Percentiles rank a stretch among this genome's conserved stretches.
Conservation (phyloP, 2,113 vertebrate genomes). For the Centropus bengalensis region DNA sequence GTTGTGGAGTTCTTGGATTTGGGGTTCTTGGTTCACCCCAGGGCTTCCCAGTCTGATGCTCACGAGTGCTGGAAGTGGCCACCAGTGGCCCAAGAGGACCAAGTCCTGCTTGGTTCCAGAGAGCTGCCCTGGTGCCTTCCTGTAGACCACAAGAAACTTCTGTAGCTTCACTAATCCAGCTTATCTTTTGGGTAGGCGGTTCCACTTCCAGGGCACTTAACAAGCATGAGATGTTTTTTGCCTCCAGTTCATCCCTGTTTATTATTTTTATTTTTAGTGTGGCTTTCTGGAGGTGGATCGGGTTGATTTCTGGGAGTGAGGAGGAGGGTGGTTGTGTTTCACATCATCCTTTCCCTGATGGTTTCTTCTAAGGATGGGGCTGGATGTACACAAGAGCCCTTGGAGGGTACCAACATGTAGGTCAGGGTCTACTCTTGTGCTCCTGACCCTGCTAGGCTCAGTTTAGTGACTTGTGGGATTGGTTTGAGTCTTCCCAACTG, state of each 20-base stretch:
- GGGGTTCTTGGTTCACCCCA: not conserved
- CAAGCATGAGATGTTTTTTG: rapidly evolving
- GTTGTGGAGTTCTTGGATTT: rapidly evolving
- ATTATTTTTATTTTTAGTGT: not conserved
- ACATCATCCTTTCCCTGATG: rapidly evolving
- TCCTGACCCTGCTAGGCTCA: rapidly evolving
- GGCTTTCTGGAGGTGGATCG: not conserved
- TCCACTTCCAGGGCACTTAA: rapidly evolving
- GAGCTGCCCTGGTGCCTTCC: not conserved
- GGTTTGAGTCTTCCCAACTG: not conserved
- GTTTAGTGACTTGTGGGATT: not conserved
- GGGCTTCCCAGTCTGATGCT: not conserved
- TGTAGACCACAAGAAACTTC: not conserved
- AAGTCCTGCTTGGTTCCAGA: not conserved
- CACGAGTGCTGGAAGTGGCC: not conserved
- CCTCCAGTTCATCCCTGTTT: too few relatives aligned
- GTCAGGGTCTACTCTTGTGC: not conserved
- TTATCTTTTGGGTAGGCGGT: not conserved
- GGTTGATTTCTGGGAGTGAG: not conserved
- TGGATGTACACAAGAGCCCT: not conserved
- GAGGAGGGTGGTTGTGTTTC: not conserved
- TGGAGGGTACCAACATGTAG: rapidly evolving
- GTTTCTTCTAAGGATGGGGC: not conserved
- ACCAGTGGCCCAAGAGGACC: not conserved
- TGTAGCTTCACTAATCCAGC: not conserved